These are phyloP conservation scores for Holacanthella duospinosa DNA, from an alignment of 2,888 invertebrate genomes.

Conservation along the genomic window DNA sequence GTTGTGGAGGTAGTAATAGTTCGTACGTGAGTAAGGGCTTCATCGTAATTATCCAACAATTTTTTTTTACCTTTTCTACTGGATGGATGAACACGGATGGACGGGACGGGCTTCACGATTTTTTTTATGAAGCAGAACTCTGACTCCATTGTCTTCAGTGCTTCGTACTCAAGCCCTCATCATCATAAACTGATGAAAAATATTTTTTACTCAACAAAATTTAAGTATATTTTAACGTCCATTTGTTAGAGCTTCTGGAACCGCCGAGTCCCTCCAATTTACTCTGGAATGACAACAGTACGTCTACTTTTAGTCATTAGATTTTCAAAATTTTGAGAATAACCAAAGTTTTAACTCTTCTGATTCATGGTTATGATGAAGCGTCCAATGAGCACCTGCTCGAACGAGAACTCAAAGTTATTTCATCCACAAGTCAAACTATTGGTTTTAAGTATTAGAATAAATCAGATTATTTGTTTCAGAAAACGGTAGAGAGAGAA, in stretches of 20 bases:
- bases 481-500: neutral
- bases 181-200: neutral
- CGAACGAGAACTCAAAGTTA: neutral
- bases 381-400: too few species aligned
- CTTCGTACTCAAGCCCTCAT: neutral
- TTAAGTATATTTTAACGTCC: conserved; percentile 1
- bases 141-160: neutral
- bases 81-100: neutral
- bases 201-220: neutral
- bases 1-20: neutral
- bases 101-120: too few species aligned
- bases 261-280: neutral
- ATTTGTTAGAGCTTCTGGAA: neutral
- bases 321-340: neutral
- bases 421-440: neutral
- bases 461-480: neutral
- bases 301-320: too few species aligned
- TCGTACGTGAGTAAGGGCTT: conserved; percentile 1
- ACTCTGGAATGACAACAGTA: too few species aligned
- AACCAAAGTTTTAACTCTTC: neutral
- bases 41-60: conserved; percentile 4
- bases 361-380: too few species aligned
- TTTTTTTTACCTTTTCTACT: neutral
- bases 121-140: neutral
- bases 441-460: neutral